phyloP scores from a whole-genome alignment of 2,888 invertebrate genomes.

The Lordiphosa fenestrarum region DNA sequence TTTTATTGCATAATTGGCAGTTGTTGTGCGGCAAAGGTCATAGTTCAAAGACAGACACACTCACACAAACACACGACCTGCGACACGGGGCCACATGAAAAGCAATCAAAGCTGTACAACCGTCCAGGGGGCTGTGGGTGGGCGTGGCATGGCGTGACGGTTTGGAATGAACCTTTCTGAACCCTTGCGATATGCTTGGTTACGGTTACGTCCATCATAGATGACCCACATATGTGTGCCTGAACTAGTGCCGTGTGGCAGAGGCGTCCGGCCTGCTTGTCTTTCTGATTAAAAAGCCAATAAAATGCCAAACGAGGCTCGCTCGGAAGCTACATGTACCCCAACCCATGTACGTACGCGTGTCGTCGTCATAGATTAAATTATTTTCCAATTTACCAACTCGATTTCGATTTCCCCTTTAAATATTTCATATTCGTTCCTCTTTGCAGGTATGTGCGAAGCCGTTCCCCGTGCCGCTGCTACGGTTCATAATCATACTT shows the following conservation, averaged over 20 bases:
- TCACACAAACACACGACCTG: conserved; percentile 2
- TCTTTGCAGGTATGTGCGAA: too few species aligned
- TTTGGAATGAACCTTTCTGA: conserved; percentile 9
- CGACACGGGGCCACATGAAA: conserved; percentile 49
- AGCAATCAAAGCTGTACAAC: conserved; percentile 49
- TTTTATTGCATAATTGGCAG: conserved; percentile 59
- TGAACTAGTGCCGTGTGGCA: conserved; percentile 7
- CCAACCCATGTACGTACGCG: conserved; percentile 14
- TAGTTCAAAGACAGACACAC: conserved; percentile 9
- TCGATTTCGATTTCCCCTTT: not conserved
- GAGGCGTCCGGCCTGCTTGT: conserved; percentile 30
- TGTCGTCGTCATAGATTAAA: conserved; percentile 48
- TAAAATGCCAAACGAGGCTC: conserved; percentile 25
- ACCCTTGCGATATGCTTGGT: conserved; percentile 37
- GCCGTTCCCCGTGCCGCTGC: too few species aligned
- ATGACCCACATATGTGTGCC: conserved; percentile 52
- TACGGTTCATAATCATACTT: too few species aligned
- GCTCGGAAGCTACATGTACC: conserved; percentile 1
- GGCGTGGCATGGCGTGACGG: conserved; percentile 11
- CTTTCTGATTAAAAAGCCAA: conserved; percentile 60
- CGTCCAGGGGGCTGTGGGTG: not conserved
- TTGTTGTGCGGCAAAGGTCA: conserved; percentile 29
- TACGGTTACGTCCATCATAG: conserved; percentile 57
- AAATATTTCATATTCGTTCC: too few species aligned
- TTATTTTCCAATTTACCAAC: conserved; percentile 55